Evolutionary conservation across 2,888 invertebrate genomes (phyloP).

Genomic region (Ellobium chinense): DNA sequence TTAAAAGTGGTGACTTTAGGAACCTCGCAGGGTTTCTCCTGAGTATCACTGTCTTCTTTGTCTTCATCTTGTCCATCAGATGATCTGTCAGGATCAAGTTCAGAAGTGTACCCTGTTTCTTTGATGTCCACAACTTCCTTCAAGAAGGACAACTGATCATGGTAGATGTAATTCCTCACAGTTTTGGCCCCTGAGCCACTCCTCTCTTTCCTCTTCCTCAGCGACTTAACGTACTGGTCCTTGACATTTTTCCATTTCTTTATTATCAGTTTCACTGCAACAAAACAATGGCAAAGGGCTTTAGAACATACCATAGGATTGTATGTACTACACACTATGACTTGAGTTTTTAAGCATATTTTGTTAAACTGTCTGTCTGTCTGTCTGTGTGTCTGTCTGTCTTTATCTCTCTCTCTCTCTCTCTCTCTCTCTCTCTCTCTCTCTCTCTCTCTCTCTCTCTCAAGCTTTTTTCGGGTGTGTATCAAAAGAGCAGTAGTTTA

Average conservation of each 20-base stretch:
- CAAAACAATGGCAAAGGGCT: neutral
- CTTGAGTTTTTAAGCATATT: neutral
- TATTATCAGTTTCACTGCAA: neutral
- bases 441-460: slow-evolving; percentile 7
- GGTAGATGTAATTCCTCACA: neutral
- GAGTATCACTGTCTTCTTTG: neutral
- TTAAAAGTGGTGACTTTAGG: neutral
- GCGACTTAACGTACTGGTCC: neutral
- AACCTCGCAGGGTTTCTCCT: neutral
- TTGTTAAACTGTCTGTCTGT: neutral
- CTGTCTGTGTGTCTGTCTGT: neutral
- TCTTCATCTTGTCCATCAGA: neutral
- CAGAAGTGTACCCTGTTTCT: no score
- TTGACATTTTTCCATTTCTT: slow-evolving; percentile 15
- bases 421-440: slow-evolving; percentile 7
- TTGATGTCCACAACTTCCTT: neutral
- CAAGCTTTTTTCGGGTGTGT: no score
- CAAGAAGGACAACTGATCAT: neutral
- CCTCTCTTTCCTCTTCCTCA: neutral
- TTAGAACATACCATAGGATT: neutral
- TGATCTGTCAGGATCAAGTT: no score
- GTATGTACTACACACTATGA: neutral
- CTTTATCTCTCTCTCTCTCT: neutral
- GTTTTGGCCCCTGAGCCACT: neutral
- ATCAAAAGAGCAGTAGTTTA: no score